These are phyloP conservation scores for Phocoena phocoena DNA, from an alignment of 2,113 vertebrate species.

Conservation along the genomic window DNA sequence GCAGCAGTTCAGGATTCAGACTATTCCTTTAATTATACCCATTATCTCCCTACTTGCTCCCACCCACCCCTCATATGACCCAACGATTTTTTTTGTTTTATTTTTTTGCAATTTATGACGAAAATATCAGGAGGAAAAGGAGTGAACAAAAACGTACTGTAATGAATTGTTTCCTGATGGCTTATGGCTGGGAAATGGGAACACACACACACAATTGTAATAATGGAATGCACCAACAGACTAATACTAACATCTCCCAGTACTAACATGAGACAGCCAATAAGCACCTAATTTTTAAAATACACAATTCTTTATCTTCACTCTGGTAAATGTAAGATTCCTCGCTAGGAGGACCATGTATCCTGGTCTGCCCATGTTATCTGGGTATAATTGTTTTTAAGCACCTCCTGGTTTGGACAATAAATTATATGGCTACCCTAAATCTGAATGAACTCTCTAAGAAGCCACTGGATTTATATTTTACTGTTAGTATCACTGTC, in stretches of 20 bases:
- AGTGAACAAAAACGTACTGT: neutral
- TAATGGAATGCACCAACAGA: neutral
- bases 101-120: neutral
- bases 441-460: neutral
- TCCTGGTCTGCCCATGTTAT: neutral
- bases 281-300: neutral
- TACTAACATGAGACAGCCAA: neutral
- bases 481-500: neutral
- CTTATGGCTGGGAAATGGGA: neutral
- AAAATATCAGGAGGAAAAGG: neutral
- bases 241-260: neutral
- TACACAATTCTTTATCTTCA: neutral
- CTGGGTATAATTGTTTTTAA: neutral
- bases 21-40: constrained; percentile 25
- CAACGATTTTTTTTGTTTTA: neutral
- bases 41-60: neutral
- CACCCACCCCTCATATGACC: neutral
- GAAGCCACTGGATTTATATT: neutral
- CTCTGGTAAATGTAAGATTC: neutral
- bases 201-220: neutral
- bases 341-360: neutral
- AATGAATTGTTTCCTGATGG: neutral
- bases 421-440: neutral
- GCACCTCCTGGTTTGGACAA: neutral
- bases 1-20: neutral